Base-by-base conservation (phyloP, 2,113 vertebrate genomes). In the Cottus gobio region DNA sequence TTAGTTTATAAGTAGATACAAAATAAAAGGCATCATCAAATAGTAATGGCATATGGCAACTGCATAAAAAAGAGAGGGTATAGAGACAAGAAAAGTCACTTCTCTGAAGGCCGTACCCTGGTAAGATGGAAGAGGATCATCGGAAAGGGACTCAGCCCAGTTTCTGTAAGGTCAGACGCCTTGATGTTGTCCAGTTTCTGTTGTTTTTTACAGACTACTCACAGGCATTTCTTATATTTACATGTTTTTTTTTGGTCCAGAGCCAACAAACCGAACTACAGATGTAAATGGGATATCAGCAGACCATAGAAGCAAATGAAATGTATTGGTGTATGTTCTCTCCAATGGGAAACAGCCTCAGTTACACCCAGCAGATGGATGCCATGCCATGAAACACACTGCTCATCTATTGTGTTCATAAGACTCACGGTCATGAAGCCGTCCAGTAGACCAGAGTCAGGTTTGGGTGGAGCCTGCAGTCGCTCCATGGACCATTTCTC, bases 401-500 rank as follows among this genome's bases (percentile, higher is more conserved):
- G 28, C 4, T 34, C 12, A 71, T 50, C 67, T 20, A 63, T 42
- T 28, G 2, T 16, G 3, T 62, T 69, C 3, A 48, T 13, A 5
- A 48, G 76, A 94, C 97, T 95, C 96, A 99, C 98, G 95, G 97
- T 99, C 98, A 99, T 99, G 94, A 99, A 99, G 93, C 98, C 98
- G 91, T 99, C 98, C 96, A 99, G 96, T 93, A 99, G 96, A 93
- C 98, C 98, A 88, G 98, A 99, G 84, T 99, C 98, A 50, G 98
- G 97, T 94, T 99, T 99, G 0, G 98, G 98, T 16, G 98, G 98
- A 42, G 97, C 98, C 92, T 99, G 98, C 39, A 99, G 93, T 62
- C 98, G 89, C 89, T 99, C 98, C 98, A 99, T 99, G 0, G 98
- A 98, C 98, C 98, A 99, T 71, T 99, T 99, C 89, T 99, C 98